phyloP scores from a whole-genome alignment of 1,140 invertebrate genomes.

The Oryzaephilus surinamensis region DNA sequence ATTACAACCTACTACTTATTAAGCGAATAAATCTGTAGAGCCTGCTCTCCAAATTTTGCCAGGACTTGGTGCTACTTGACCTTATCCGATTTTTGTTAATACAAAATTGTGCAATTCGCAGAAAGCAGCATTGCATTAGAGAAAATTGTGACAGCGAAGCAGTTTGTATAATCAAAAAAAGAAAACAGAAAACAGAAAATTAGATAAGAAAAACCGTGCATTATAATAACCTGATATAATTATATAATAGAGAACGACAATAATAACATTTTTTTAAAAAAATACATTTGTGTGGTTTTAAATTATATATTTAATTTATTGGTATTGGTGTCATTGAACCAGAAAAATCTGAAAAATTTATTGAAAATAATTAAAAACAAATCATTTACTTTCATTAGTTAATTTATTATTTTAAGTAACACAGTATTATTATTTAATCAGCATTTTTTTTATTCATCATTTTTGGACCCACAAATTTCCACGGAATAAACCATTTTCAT shows the following conservation, averaged over 20 bases:
- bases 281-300: constrained; percentile 11
- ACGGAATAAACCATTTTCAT: too few species aligned
- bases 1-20: constrained; percentile 9
- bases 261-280: constrained; percentile 5
- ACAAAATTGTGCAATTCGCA: constrained; percentile 20
- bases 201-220: constrained; percentile 26
- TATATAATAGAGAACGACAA: too few species aligned
- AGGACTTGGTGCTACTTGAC: constrained; percentile 28
- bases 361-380: constrained; percentile 14
- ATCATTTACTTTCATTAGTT: constrained; percentile 7
- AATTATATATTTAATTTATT: constrained; percentile 22
- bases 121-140: too few species aligned
- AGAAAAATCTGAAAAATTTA: constrained; percentile 36
- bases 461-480: constrained; percentile 17
- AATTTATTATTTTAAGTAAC: too few species aligned
- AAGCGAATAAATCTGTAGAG: constrained; percentile 35
- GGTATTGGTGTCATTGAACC: constrained; percentile 35
- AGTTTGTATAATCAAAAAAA: constrained; percentile 24
- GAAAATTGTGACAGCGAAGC: constrained; percentile 26
- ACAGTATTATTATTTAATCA: constrained; percentile 14
- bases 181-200: neutral
- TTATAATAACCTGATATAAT: constrained; percentile 24
- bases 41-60: constrained; percentile 34
- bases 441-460: constrained; percentile 14
- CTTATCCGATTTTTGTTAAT: constrained; percentile 11